Evolutionary conservation across 2,797 vertebrate species (phyloP).

Genomic region (Pseudochirops cupreus): DNA sequence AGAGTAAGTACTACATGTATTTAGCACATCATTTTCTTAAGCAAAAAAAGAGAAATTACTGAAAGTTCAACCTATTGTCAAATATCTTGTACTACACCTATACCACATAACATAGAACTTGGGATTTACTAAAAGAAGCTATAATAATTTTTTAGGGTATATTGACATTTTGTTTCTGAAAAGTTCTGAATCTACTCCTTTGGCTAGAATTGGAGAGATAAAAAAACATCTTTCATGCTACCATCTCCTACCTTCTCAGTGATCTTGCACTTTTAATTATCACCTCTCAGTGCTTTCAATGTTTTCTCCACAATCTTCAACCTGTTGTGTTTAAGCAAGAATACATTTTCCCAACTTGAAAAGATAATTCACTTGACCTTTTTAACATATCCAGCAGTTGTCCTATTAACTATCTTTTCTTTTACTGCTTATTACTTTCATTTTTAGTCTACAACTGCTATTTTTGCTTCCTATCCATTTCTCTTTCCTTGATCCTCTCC

Average conservation of each 20-base stretch:
- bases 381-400: not conserved
- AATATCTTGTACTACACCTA: constrained; percentile 1
- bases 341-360: not conserved
- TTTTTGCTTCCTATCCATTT: not conserved
- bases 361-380: not conserved
- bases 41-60: constrained; percentile 1
- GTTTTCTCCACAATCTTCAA: constrained; percentile 1
- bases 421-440: not conserved
- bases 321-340: not conserved
- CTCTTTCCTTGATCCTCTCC: not conserved
- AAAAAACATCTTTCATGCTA: constrained; percentile 21
- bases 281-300: not conserved
- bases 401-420: not conserved
- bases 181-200: constrained; percentile 45
- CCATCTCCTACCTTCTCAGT: constrained; percentile 28
- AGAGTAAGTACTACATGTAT: not conserved
- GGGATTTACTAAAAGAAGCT: constrained; percentile 41
- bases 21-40: not conserved
- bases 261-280: constrained; percentile 1
- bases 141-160: not conserved
- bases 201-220: constrained; percentile 25
- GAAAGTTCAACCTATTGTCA: constrained; percentile 46
- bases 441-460: not conserved
- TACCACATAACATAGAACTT: constrained; percentile 21
- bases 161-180: constrained; percentile 23